A percentile compares a stretch with the other conserved stretches of the same genome.
Evolutionary conservation across 2,797 vertebrate genomes (phyloP).

Genomic region (Argya squamiceps): DNA sequence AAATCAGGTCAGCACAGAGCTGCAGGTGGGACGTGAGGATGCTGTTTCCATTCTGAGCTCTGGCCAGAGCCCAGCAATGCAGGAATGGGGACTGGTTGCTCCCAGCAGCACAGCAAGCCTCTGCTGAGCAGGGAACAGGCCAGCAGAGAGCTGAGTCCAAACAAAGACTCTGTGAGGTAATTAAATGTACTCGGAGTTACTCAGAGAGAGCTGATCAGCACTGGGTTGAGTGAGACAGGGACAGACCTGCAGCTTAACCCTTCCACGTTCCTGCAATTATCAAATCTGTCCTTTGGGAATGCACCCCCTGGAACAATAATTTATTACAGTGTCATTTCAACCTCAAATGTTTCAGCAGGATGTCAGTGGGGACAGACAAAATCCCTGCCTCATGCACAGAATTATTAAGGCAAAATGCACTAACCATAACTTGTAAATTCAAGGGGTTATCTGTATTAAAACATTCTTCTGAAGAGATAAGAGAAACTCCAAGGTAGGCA

Average conservation of each 20-base stretch:
- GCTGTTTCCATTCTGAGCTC: background rate
- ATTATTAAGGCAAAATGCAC: background rate
- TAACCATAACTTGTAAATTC: background rate
- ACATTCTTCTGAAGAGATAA: background rate
- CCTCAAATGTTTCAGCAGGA: background rate
- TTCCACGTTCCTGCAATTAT: background rate
- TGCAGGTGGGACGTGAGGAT: background rate
- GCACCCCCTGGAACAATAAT: background rate
- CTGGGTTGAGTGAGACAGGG: background rate
- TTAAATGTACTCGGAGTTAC: background rate
- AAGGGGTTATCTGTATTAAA: background rate
- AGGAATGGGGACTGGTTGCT: background rate
- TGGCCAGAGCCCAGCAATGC: background rate
- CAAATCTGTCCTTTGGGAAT: background rate
- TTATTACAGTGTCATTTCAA: background rate
- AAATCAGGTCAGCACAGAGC: background rate
- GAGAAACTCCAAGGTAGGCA: background rate
- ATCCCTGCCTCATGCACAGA: background rate
- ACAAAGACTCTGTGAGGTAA: background rate
- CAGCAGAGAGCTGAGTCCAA: background rate
- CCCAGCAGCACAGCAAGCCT: background rate
- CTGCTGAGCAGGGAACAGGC: background rate
- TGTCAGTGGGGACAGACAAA: background rate
- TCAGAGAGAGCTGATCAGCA: background rate
- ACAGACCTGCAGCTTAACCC: background rate